Conservation (phyloP, 2,113 vertebrate genomes). For the Alligator sinensis region DNA sequence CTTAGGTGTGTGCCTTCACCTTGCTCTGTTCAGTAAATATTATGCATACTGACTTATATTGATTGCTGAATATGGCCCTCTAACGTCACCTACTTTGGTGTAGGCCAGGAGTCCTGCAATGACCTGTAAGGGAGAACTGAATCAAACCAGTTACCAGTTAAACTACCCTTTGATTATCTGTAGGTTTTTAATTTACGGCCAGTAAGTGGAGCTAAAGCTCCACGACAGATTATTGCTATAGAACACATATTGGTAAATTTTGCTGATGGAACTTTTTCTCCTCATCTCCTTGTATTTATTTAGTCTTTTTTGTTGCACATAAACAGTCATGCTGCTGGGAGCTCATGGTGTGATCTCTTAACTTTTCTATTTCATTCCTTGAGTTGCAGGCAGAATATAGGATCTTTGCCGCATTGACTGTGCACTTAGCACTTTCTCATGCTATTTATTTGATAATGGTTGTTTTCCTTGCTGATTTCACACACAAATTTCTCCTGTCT, state of each 20-base stretch:
- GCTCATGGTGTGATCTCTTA: constrained; percentile 63
- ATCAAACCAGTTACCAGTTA: not conserved
- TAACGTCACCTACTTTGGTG: not conserved
- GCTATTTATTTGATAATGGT: not conserved
- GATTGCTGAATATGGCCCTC: not conserved
- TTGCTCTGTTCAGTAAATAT: not conserved
- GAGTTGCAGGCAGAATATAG: constrained; percentile 41
- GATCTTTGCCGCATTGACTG: constrained; percentile 23
- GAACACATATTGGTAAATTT: constrained; percentile 34
- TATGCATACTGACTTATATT: rapidly evolving
- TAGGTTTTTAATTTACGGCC: constrained; percentile 70
- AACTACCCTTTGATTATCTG: not conserved
- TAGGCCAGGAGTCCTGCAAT: not conserved
- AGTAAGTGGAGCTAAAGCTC: constrained; percentile 84
- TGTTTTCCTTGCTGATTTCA: constrained; percentile 9
- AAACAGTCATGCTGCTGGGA: constrained; percentile 47
- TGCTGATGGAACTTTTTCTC: constrained; percentile 26
- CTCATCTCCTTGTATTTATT: constrained; percentile 44
- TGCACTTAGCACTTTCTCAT: constrained; percentile 8
- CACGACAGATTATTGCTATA: constrained; percentile 3
- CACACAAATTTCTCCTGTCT: constrained; percentile 1
- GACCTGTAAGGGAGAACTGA: not conserved
- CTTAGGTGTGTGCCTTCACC: rapidly evolving
- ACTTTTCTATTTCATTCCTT: constrained; percentile 61
- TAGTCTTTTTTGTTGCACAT: constrained; percentile 51